Conservation (phyloP, 2,888 invertebrate genomes). For the Chymomyza fuscimana region DNA sequence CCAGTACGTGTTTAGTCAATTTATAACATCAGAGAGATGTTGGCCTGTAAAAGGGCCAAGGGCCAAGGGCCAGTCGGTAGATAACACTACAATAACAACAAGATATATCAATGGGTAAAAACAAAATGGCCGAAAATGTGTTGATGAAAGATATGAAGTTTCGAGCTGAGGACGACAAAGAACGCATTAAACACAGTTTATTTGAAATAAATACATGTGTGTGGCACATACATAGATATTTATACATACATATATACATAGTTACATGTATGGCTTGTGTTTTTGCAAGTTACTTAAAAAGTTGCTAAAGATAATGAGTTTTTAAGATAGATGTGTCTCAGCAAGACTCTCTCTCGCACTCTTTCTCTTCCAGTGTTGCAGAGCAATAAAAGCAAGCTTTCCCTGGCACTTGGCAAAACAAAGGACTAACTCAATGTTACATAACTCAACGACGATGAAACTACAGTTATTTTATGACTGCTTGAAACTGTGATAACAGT, state of each 20-base stretch:
- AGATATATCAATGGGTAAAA: slow-evolving; percentile 39
- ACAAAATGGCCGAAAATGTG: slow-evolving; percentile 43
- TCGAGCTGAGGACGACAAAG: slow-evolving; percentile 30
- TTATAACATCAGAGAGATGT: slow-evolving; percentile 1
- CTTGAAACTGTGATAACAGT: neutral
- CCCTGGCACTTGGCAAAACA: neutral
- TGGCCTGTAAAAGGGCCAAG: neutral
- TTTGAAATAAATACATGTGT: slow-evolving; percentile 67
- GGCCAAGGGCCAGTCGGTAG: neutral
- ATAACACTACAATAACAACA: slow-evolving; percentile 5
- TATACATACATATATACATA: slow-evolving; percentile 1
- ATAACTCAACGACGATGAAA: neutral
- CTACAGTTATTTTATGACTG: neutral
- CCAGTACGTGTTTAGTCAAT: slow-evolving; percentile 1
- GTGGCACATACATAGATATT: slow-evolving; percentile 27
- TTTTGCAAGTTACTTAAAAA: slow-evolving; percentile 58
- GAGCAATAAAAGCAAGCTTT: neutral
- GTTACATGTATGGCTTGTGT: neutral
- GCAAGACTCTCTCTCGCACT: neutral
- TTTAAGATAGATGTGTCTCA: slow-evolving; percentile 59
- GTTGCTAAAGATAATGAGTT: slow-evolving; percentile 71
- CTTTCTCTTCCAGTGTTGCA: neutral
- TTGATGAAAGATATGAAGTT: slow-evolving; percentile 69
- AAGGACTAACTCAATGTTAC: neutral
- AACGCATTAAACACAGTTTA: slow-evolving; percentile 59